Evolutionary conservation across 2,113 vertebrate genomes (phyloP).

Genomic region (Crotalus helleri): DNA sequence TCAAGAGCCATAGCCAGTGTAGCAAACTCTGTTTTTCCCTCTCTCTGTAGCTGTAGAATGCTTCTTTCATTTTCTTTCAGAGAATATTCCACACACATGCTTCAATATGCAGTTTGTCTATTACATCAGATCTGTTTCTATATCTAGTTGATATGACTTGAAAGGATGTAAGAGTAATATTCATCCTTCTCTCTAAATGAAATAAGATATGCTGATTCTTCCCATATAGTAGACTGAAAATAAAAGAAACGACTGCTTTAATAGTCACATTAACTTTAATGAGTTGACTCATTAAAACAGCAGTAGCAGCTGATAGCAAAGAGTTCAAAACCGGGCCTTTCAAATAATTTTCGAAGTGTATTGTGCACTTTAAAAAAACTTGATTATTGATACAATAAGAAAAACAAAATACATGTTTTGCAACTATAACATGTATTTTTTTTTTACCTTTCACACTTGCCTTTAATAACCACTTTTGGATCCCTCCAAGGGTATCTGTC

Average conservation of each 20-base stretch:
- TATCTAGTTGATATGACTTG: neutral
- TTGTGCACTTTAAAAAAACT: neutral
- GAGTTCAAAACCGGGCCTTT: neutral
- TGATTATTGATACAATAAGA: neutral
- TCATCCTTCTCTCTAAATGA: neutral
- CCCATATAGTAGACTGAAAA: neutral
- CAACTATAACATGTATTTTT: neutral
- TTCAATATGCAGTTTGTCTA: neutral
- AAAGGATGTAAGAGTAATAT: neutral
- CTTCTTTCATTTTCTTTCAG: neutral
- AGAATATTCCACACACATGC: neutral
- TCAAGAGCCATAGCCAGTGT: neutral
- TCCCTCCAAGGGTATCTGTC: slow-evolving; percentile 59
- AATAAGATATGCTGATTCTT: neutral
- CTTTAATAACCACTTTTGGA: slow-evolving; percentile 55
- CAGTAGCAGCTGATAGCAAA: neutral
- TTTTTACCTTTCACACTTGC: slow-evolving; percentile 58
- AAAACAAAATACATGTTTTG: neutral
- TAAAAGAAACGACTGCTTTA: neutral
- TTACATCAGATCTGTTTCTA: neutral
- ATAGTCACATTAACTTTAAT: neutral
- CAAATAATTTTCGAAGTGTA: neutral
- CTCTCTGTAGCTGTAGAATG: neutral
- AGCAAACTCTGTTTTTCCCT: neutral
- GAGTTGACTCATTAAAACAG: neutral